Conservation (phyloP, 2,888 invertebrate species). For the Osmoderma eremita region DNA sequence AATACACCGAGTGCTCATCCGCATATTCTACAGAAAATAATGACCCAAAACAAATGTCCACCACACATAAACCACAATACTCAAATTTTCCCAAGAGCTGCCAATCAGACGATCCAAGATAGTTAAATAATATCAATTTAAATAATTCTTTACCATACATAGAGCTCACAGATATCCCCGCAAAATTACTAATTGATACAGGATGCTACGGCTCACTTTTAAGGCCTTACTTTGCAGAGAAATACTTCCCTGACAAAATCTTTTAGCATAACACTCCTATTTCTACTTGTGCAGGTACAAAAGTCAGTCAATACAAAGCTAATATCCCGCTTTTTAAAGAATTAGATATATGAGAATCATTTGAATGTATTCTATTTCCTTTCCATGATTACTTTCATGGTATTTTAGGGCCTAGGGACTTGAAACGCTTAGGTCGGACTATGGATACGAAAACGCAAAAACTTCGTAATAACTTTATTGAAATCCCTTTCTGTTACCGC, state of each 20-base stretch:
- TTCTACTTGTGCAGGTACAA: slow-evolving; percentile 21
- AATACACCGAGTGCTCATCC: too few relatives aligned
- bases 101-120: too few relatives aligned
- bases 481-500: not conserved
- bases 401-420: slow-evolving; percentile 26
- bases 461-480: not conserved
- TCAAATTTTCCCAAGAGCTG: too few relatives aligned
- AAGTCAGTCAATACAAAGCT: slow-evolving; percentile 22
- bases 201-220: slow-evolving; percentile 29
- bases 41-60: too few relatives aligned
- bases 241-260: slow-evolving; percentile 16
- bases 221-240: not conserved
- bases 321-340: slow-evolving; percentile 11
- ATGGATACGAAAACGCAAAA: not conserved
- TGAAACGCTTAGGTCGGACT: not conserved
- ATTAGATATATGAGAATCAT: slow-evolving; percentile 10
- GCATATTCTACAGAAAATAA: too few relatives aligned
- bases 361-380: slow-evolving; percentile 22
- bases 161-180: slow-evolving; percentile 1
- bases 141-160: slow-evolving; percentile 21
- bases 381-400: slow-evolving; percentile 40
- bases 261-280: slow-evolving; percentile 15
- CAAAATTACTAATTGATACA: slow-evolving; percentile 32
- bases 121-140: too few relatives aligned
- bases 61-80: too few relatives aligned